Evolutionary conservation across 1,140 invertebrate genomes (phyloP).

Genomic region (Halesus radiatus): DNA sequence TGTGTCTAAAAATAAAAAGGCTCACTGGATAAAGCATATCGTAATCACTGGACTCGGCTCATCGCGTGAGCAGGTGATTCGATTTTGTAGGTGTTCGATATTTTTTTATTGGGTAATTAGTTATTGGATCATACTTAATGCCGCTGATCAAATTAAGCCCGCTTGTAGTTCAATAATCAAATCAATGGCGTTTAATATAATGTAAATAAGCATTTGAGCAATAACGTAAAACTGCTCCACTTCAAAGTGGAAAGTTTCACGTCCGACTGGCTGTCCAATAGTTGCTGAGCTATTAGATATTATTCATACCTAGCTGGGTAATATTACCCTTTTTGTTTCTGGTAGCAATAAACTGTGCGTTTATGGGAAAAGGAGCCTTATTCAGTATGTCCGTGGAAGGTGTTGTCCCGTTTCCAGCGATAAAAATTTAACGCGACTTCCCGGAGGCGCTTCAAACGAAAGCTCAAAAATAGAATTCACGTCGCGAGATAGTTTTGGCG

Average conservation of each 20-base stretch:
- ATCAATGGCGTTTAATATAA: constrained; percentile 17
- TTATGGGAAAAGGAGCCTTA: constrained; percentile 1
- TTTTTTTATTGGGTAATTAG: constrained; percentile 7
- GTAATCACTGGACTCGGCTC: neutral
- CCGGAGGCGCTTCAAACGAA: neutral
- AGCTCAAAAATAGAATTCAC: constrained; percentile 24
- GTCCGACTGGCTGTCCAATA: constrained; percentile 25
- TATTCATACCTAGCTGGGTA: constrained; percentile 11
- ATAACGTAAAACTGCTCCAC: constrained; percentile 15
- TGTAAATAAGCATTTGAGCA: constrained; percentile 19
- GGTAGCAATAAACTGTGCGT: too few species aligned
- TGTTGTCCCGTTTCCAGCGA: neutral
- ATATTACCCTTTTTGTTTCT: neutral
- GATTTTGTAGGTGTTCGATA: neutral
- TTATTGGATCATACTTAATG: constrained; percentile 25
- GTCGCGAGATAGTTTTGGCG: constrained; percentile 33
- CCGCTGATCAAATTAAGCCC: constrained; percentile 10
- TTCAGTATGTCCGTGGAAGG: neutral
- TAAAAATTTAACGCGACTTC: neutral
- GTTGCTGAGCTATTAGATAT: constrained; percentile 7
- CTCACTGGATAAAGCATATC: neutral
- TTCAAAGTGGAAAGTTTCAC: constrained; percentile 21
- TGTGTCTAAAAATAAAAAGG: too few species aligned
- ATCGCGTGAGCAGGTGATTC: neutral
- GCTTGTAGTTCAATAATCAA: constrained; percentile 9